Conservation (phyloP, 2,888 invertebrate species). For the Tricholauxania praeusta region DNA sequence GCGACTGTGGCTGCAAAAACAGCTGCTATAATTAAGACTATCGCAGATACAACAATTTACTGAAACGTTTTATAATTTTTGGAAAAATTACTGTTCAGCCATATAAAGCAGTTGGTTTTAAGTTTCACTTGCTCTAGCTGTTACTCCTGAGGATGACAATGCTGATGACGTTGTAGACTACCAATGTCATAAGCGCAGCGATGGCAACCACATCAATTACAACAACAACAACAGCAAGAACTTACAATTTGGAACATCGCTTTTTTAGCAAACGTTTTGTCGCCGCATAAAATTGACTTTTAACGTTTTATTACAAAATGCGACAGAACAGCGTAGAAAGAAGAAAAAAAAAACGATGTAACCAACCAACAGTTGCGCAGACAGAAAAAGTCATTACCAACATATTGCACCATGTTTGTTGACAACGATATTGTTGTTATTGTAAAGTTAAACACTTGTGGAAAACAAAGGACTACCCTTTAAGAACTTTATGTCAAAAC, state of each 20-base stretch:
- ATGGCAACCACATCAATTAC: background rate
- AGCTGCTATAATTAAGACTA: background rate
- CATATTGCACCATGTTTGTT: constrained; percentile 45
- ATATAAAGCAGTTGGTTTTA: constrained; percentile 24
- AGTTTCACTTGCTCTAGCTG: constrained; percentile 15
- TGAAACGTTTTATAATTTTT: constrained; percentile 28
- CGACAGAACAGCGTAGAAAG: constrained; percentile 23
- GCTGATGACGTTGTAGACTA: background rate
- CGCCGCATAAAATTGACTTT: constrained; percentile 48
- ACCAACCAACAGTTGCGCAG: constrained; percentile 42
- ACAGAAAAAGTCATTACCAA: constrained; percentile 50
- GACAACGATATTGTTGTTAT: constrained; percentile 9
- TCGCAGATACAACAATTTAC: constrained; percentile 11
- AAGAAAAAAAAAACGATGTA: constrained; percentile 27
- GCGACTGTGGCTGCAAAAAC: constrained; percentile 2
- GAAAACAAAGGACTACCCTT: background rate
- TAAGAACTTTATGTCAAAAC: background rate
- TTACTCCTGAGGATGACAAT: background rate
- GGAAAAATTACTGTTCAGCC: constrained; percentile 8
- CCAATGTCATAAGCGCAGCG: too few species aligned
- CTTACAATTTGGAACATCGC: constrained; percentile 26
- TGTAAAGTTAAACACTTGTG: constrained; percentile 2
- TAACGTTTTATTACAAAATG: constrained; percentile 46
- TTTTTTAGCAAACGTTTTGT: constrained; percentile 38
- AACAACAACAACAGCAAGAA: constrained; percentile 12